Base-by-base conservation (phyloP, 2,113 vertebrate species). In the Scartelaos histophorus region DNA sequence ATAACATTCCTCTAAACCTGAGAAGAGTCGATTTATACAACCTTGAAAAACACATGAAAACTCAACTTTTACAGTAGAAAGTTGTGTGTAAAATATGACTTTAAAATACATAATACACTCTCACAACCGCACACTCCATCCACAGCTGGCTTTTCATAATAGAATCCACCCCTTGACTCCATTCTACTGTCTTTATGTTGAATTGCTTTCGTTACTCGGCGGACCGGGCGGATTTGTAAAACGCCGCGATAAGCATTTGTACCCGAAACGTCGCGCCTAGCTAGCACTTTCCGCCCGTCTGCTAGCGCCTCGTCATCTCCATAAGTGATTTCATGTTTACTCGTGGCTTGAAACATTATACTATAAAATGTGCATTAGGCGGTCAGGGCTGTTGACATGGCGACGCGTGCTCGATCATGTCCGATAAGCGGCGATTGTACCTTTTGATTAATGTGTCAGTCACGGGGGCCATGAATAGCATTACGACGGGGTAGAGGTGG, bases 391-490 rank as follows among this genome's bases (percentile, higher is more conserved):
- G 67, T 22, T 80, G 76, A 86, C 81, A 80, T 56, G 53, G 58
- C 58, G 38, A 43, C 61, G 4, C 2, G 3, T 54, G 49, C 85
- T 79, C 66, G 70, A 83, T 84, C 82, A 76, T 61, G 74, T 68
- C 16, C 13, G 76, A 78, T 80, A 75, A 82, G 57, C 54, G 67
- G 5, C 62, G 71, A 80, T 72, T 75, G 76, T 54, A 24, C 58
- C 47, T 87, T n/a, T 76, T 87, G 78, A 87, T 85, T 71, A 74
- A 85, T 82, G 80, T 76, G 77, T 75, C 77, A 81, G 82, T 78
- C 75, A 72, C 64, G 9, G 43, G 71, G 73, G 75, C 73, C 70
- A 71, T 81, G 82, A 81, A 85, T 82, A 77, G 67, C 57, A 66
- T 82, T 73, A 84, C 17, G 1, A 25, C 22, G 47, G 17, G 10